Base-by-base conservation (phyloP, 2,888 invertebrate species). In the Macrosoma leucophasiata region DNA sequence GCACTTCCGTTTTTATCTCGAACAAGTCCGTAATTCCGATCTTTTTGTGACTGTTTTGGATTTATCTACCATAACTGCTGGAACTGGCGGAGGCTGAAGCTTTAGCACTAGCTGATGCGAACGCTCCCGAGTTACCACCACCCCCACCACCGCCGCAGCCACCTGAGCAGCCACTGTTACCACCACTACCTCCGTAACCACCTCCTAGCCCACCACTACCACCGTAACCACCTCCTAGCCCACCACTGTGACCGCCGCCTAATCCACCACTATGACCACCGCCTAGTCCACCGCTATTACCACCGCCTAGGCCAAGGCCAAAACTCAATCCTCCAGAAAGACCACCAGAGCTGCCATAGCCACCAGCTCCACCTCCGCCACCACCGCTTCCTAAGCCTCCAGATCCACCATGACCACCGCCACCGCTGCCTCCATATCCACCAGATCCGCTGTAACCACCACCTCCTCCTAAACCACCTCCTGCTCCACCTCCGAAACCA, bases 71-170 rank as follows among this genome's bases (percentile, higher is more conserved):
- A 48, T 78, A 71, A 42, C 71, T 59, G 14, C 69, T 54, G 0
- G 70, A 58, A 18, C 64, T 63, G 1, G 73, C 62, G 2, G 61
- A 58, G 0, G 69, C 70, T 6, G 69, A 61, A 2, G 70, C 73
- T 3, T 61, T 55, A 2, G 75, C 77, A 19, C 57, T 71, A n/a
- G 74, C 68, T 1, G 68, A 63, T 0, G 67, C 61, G 20, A 50
- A 64, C 0, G 62, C 61, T 2, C 48, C 62, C 3, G 62, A 50
- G 4, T 54, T 50, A 1, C 60, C 55, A 26, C 67, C 67, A 8
- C 69, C 67, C 7, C 53, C 51, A 2, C 55, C 59, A 19, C 58
- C 50, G 21, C 43, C 29, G 6, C 33, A 33, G 0, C 34, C 39
- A 3, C 47, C 33, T 11, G 48, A 41, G 1, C 44, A 29, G 27